Evolutionary conservation across 2,113 vertebrate species (phyloP), one percentile per base, ranked within the genome.

Genomic region (Barbus barbus): DNA sequence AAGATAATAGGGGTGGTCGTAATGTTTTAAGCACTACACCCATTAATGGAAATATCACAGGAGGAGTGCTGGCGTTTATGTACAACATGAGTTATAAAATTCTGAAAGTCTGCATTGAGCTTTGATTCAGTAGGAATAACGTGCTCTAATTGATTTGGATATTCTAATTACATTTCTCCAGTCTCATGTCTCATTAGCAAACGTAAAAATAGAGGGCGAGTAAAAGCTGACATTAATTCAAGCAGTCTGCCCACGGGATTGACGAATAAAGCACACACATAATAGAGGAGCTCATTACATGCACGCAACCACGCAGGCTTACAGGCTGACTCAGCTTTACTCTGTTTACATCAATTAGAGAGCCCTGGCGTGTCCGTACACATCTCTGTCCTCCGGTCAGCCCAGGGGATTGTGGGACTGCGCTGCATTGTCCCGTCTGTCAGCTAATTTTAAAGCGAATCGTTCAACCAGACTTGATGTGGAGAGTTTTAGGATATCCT

Each of bases 131-230:
- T 63, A 24, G 56, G 58, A 63, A 63, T 44, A 79, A 46, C 8
- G 8, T 9, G 36, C 8, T 61, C 58, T 79, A 79, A 79, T 79
- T 79, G 77, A 79, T 79, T 79, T 79, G 38, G 58, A 79, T 44
- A 79, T 79, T 79, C 33, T 79, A 79, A 79, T 79, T 63, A 79
- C 77, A 63, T 79, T 79, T 28, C 77, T 79, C 11, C 22, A 56
- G 31, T 78, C 58, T 60, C 76, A 38, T 78, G 33, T 78, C 76
- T 63, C n/a, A 79, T 79, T 79, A 79, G 77, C 77, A 79, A 63
- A 79, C 8, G 77, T 65, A 63, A 63, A 79, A 79, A 79, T 63
- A 79, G 56, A 63, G 38, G 36, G 77, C 12, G 36, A 78, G 56
- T 8, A 63, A n/a, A n/a, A 16, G 36, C 33, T 65, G 77, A 63